Evolutionary conservation across 2,888 invertebrate genomes (phyloP).

Genomic region (Cosmia pyralina): DNA sequence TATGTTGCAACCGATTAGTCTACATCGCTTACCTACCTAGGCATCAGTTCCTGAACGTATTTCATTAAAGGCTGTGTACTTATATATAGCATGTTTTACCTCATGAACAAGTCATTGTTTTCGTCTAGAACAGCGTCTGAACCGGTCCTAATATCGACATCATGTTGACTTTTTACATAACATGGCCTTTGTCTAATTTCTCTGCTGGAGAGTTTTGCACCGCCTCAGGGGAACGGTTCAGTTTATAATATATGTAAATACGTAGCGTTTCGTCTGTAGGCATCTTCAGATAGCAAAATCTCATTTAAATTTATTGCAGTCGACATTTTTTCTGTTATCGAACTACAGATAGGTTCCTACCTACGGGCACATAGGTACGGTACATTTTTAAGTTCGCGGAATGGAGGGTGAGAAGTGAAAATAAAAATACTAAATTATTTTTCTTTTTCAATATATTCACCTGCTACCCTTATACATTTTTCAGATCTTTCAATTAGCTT

Average conservation of each 20-base stretch:
- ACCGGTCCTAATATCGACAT: conserved; percentile 14
- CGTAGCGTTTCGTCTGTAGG: not conserved
- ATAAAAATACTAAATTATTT: no score
- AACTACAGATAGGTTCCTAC: no score
- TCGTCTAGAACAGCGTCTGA: not conserved
- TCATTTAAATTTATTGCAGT: not conserved
- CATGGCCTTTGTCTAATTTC: conserved; percentile 28
- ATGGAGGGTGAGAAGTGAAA: no score
- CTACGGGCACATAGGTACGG: no score
- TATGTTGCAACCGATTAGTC: no score
- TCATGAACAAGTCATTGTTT: conserved; percentile 22
- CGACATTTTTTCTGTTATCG: no score
- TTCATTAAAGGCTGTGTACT: not conserved
- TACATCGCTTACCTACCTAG: not conserved
- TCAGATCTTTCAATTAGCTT: no score
- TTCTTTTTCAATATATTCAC: no score
- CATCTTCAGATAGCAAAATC: not conserved
- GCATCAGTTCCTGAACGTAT: not conserved
- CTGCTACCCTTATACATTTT: no score
- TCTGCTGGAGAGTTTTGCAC: conserved; percentile 10
- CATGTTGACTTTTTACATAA: conserved; percentile 12
- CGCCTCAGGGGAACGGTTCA: not conserved
- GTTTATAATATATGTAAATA: not conserved
- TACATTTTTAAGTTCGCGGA: no score
- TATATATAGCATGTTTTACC: not conserved